Evolutionary conservation across 2,113 vertebrate genomes (phyloP).

Genomic region (Lepidiolamprologus cunningtoni): DNA sequence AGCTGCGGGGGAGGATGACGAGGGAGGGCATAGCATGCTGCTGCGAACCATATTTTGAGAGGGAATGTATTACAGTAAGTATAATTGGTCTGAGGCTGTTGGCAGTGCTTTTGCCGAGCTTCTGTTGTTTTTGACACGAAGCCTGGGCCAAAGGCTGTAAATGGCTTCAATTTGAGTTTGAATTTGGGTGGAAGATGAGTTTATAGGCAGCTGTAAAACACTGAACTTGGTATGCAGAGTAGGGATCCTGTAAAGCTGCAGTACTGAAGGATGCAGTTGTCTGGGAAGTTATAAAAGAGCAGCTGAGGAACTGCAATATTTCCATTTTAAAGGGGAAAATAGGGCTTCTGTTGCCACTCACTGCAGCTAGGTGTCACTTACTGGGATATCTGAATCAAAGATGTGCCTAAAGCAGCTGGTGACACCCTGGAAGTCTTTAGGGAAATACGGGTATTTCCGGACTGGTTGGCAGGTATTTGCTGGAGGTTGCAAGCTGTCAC

Average conservation of each 20-base stretch:
- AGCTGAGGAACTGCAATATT: conserved; percentile 13
- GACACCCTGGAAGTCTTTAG: background rate
- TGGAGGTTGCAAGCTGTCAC: background rate
- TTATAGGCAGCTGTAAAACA: conserved; percentile 64
- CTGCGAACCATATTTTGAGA: conserved; percentile 9
- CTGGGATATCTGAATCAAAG: background rate
- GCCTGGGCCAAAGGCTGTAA: conserved; percentile 33
- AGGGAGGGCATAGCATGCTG: background rate
- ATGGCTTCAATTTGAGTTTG: conserved; percentile 63
- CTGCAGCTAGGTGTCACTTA: background rate
- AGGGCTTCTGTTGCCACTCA: background rate
- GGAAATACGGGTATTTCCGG: rapidly evolving
- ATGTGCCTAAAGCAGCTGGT: background rate
- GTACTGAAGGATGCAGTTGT: conserved; percentile 20
- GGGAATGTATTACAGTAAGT: background rate
- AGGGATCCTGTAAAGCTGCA: conserved; percentile 12
- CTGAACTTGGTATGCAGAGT: conserved; percentile 65
- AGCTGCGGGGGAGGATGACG: background rate
- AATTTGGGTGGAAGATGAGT: conserved; percentile 59
- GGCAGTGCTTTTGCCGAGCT: conserved; percentile 15
- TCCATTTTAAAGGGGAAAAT: background rate
- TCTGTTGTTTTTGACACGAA: conserved; percentile 62
- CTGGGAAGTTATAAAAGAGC: conserved; percentile 21
- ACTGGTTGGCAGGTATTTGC: background rate
- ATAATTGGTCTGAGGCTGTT: background rate